These are phyloP conservation scores for Capreolus pygargus DNA, from an alignment of 2,113 vertebrate genomes.

Conservation along the genomic window DNA sequence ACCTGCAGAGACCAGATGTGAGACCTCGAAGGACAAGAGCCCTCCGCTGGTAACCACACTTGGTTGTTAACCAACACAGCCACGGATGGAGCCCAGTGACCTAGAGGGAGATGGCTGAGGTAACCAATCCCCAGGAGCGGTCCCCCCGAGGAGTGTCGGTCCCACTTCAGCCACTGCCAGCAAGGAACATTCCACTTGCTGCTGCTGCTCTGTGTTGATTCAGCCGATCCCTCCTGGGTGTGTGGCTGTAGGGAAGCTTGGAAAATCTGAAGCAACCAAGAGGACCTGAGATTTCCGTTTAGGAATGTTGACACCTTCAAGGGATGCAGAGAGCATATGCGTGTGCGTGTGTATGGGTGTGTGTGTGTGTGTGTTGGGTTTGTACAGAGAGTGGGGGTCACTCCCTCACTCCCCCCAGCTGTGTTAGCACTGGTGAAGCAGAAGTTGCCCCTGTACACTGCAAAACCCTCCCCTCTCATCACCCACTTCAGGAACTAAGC, in stretches of 20 bases:
- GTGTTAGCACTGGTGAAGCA: not conserved
- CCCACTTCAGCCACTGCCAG: conserved; percentile 17
- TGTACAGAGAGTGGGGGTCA: not conserved
- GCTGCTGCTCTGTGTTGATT: conserved; percentile 4
- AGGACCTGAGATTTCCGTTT: conserved; percentile 24
- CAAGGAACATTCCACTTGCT: conserved; percentile 9
- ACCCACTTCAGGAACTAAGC: conserved; percentile 24
- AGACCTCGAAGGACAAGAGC: conserved; percentile 50
- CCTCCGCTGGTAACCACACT: conserved; percentile 12
- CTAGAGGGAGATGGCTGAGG: conserved; percentile 62
- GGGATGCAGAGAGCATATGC: not conserved
- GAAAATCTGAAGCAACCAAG: conserved; percentile 58
- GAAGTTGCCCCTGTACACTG: not conserved
- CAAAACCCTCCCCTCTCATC: not conserved
- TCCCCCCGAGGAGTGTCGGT: not conserved
- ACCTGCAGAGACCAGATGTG: conserved; percentile 42
- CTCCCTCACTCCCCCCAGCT: not conserved
- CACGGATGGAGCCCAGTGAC: not conserved
- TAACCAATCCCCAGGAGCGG: conserved; percentile 52
- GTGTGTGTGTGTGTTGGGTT: not conserved
- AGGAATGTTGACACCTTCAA: conserved; percentile 28
- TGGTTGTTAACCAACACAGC: conserved; percentile 65
- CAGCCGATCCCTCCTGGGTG: conserved; percentile 25
- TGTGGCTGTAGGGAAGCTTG: not conserved
- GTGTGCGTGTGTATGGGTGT: not conserved